Evolutionary conservation across 2,113 vertebrate genomes (phyloP), one percentile per base, ranked within the genome.

Genomic region (Mus pahari): DNA sequence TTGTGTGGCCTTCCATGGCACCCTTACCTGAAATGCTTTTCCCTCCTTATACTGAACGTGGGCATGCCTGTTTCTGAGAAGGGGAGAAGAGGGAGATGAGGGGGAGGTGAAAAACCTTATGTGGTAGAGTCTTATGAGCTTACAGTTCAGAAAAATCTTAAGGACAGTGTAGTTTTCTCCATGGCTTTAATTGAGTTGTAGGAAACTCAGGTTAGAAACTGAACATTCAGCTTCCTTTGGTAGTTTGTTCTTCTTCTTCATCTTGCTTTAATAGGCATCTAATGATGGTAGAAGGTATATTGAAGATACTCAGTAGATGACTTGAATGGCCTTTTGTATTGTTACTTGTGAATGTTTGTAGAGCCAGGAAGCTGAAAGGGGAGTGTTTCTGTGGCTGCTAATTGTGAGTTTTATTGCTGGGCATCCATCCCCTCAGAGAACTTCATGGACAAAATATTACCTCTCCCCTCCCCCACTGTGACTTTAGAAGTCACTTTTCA

Each of bases 271-370:
- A n/a, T n/a, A n/a, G 7, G 48, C 48, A 48, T 48, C 48, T 48
- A 48, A 7, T 48, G 60, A 42, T 62, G 39, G 31, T 5, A 14
- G 73, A 48, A 19, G 42, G 5, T 62, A 0, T 92, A 82, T 73
- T 95, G 86, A 48, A 90, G 83, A 84, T 86, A 24, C 45, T 77
- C 39, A 75, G 24, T 9, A 33, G 68, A 36, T 70, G 36, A 71
- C 33, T n/a, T n/a, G n/a, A 74, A 42, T 73, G n/a, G 71, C 39
- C n/a, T 94, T 94, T 92, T 86, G 86, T 73, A 62, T 77, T 77
- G 82, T 78, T 55, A 89, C 8, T 89, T 83, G 24, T 55, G 64
- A 50, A 28, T 81, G 36, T 91, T 75, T 89, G 74, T 26, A 22
- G n/a, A 84, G 7, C 12, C 42, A 39, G 75, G 14, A 88, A 33